Conservation (phyloP, 2,888 invertebrate species). For the Melinopterus prodromus region DNA sequence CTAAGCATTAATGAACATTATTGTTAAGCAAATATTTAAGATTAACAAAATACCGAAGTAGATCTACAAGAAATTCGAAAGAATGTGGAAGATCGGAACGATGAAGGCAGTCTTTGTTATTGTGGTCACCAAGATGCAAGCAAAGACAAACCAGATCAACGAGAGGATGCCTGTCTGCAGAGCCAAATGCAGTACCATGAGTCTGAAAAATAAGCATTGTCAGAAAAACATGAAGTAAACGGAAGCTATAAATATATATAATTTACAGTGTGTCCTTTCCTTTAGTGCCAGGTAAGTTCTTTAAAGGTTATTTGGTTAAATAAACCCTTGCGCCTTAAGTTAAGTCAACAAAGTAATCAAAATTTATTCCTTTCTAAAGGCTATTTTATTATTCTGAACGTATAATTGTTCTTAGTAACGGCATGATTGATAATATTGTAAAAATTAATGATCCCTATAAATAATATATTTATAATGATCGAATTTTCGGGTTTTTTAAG, state of each 20-base stretch:
- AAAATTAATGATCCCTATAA: no score
- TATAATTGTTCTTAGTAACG: no score
- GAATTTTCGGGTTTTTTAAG: no score
- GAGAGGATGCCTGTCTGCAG: conserved; percentile 69
- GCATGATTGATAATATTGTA: no score
- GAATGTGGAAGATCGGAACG: conserved; percentile 67
- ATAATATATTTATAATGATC: no score
- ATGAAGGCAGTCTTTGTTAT: conserved; percentile 69
- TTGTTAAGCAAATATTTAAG: no score
- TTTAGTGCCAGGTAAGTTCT: conserved; percentile 74
- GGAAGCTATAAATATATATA: conserved; percentile 12
- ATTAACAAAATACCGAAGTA: neutral
- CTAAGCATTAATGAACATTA: no score
- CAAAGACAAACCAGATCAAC: conserved; percentile 70
- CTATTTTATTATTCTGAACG: no score
- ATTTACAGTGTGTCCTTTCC: conserved; percentile 76
- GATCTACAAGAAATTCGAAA: conserved; percentile 64
- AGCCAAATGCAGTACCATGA: conserved; percentile 69
- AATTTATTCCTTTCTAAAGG: no score
- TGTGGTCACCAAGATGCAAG: conserved; percentile 64
- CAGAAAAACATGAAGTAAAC: neutral
- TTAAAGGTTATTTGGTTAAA: conserved; percentile 80
- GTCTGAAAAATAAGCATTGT: conserved; percentile 64
- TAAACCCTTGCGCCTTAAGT: conserved; percentile 83
- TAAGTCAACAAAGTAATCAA: conserved; percentile 80